Conservation (phyloP, 2,113 vertebrate species). For the Tricholaema leucomelas region DNA sequence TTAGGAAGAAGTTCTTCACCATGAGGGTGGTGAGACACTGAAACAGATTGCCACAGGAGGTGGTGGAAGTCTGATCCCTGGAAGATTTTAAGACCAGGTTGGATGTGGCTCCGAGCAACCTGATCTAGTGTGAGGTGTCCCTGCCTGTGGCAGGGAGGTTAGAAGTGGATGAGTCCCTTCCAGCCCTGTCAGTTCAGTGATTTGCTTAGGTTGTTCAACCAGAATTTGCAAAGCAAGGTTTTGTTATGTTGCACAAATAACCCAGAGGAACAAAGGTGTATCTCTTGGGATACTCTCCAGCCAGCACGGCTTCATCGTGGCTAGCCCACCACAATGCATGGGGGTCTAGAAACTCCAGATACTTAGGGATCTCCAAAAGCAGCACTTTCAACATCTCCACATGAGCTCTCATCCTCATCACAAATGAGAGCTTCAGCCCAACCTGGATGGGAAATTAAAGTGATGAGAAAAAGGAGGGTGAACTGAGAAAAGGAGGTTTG, state of each 20-base stretch:
- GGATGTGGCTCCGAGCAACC: too few relatives aligned
- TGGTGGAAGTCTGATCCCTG: too few relatives aligned
- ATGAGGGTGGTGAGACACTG: too few relatives aligned
- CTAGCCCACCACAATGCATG: rapidly evolving
- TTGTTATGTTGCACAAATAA: neutral
- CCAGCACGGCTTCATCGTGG: neutral
- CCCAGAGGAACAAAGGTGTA: neutral
- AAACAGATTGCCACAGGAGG: too few relatives aligned
- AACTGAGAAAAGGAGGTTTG: neutral
- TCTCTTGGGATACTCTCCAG: neutral
- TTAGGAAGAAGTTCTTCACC: too few relatives aligned
- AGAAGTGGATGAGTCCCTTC: too few relatives aligned
- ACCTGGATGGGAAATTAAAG: neutral
- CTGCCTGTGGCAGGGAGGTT: too few relatives aligned
- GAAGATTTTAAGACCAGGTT: too few relatives aligned
- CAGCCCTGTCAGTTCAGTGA: too few relatives aligned
- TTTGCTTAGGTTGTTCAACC: neutral
- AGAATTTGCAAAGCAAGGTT: neutral
- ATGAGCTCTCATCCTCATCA: neutral
- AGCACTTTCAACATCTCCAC: neutral
- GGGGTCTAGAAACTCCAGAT: neutral
- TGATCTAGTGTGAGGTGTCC: too few relatives aligned
- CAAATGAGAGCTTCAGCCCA: neutral
- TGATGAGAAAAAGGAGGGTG: neutral
- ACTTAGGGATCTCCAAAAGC: neutral